Base-by-base conservation (phyloP, 2,113 vertebrate species). In the Microtus montanus region DNA sequence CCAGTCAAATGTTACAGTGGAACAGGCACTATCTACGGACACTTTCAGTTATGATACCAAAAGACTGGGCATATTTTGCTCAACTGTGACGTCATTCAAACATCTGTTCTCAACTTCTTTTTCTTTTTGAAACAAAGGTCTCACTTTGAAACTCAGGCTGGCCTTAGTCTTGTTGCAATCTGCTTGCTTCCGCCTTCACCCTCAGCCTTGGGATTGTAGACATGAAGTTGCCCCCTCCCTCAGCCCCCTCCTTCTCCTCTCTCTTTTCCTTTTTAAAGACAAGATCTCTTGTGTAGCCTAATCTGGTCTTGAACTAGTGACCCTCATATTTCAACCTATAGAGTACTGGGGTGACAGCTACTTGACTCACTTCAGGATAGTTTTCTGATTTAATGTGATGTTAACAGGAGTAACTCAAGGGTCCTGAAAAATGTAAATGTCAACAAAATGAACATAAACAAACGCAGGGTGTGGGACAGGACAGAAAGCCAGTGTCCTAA, bases 401-500 rank as follows among this genome's bases (percentile, higher is more conserved):
- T 87, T 79, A 87, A 90, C 14, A 73, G 78, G 44, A 61, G 38
- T 89, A 90, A 87, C 75, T 87, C 47, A 90, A 96, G 80, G 19
- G 78, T 26, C 52, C 35, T 11, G 70, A 63, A 44, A 82, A 38
- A 90, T 2, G 15, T 11, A 41, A 68, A 93, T 24, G 63, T 85
- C 58, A 93, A 71, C 90, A 52, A 86, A 91, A 96, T 20, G 17
- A 58, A 61, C 87, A 89, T 30, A 30, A 30, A 90, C 7, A 80
- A 52, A 85, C 68, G 26, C 11, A 83, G 61, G n/a, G 17, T 70
- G 12, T 87, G 86, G 7, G 84, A 33, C 41, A 89, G 47, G 30
- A 58, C 78, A 78, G 66, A 66, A 75, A 38, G 12, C 15, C 41
- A 64, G 58, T 15, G 7, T 26, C 66, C 80, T 80, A 38, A 66